Conservation (phyloP, 2,888 invertebrate genomes). For the Temnothorax unifasciatus region DNA sequence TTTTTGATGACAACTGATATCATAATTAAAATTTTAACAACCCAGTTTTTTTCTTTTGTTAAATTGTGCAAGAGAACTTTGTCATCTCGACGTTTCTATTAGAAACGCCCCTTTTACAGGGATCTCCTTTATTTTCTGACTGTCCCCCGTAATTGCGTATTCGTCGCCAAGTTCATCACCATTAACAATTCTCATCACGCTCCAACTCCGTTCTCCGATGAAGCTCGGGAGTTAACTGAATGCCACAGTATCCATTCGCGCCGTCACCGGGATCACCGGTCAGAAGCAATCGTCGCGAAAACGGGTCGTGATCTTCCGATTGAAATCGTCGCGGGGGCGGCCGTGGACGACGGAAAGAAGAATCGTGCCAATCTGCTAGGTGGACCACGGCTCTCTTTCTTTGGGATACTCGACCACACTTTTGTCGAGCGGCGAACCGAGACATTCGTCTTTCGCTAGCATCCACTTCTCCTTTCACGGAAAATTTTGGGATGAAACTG, state of each 20-base stretch:
- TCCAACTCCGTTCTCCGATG: slow-evolving; percentile 3
- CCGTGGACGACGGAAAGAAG: slow-evolving; percentile 41
- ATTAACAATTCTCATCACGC: slow-evolving; percentile 37
- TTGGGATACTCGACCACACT: slow-evolving; percentile 22
- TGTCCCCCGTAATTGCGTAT: slow-evolving; percentile 21
- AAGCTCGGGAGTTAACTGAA: slow-evolving; percentile 35
- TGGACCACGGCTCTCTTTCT: slow-evolving; percentile 42
- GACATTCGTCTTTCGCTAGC: slow-evolving; percentile 2
- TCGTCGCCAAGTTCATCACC: slow-evolving; percentile 25
- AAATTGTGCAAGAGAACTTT: background rate
- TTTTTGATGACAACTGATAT: background rate
- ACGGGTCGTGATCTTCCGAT: slow-evolving; percentile 50
- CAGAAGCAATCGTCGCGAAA: slow-evolving; percentile 38
- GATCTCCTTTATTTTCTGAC: background rate
- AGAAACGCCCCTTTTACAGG: background rate
- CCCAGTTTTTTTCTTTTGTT: background rate
- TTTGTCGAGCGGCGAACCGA: slow-evolving; percentile 21
- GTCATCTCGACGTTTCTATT: slow-evolving; percentile 17
- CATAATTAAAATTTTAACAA: background rate
- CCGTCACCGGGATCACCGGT: background rate
- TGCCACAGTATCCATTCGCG: slow-evolving; percentile 17
- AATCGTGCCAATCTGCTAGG: slow-evolving; percentile 49
- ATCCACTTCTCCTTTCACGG: background rate
- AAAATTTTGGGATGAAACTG: slow-evolving; percentile 5
- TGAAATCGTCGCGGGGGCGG: slow-evolving; percentile 50